Base-by-base conservation (phyloP, 1,140 invertebrate species). In the Nylanderia fulva region DNA sequence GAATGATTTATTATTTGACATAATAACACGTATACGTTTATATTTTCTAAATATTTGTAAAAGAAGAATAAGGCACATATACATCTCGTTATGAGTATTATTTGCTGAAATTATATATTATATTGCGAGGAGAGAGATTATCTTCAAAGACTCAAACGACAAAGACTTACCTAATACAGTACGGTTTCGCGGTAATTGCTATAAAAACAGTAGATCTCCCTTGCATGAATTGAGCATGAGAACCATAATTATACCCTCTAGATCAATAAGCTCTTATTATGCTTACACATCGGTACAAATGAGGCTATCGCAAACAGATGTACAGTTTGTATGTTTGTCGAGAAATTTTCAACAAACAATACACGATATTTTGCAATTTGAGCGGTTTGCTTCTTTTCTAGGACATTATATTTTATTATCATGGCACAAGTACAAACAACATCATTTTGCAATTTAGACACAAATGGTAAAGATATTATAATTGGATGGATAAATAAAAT, bases 161-260 rank as follows among this genome's bases (percentile, higher is more conserved):
- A n/a, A 33, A 52, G 68, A 54, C 52, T 72, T 71, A 54, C 52
- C 60, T 71, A 56, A 80, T 71, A 39, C 27, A n/a, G 21, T 29
- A 68, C 24, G 61, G 61, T 11, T 76, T 76, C 39, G n/a, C 52
- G 1, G 77, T 72, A 58, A 82, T 82, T 82, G 66, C 27, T 61
- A 63, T 68, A 80, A 75, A 79, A 87, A 69, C 72, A 69, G 56
- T 69, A 36, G 24, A 56, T 60, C 54, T 82, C 82, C 69, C 68
- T 74, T 74, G 60, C 64, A 74, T 80, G 54, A 45, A 68, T 63
- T 52, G 66, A 87, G 60, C 85, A 86, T 66, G 56, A 48, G 45
- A 88, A 88, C 75, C 52, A 77, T 90, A 90, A 90, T 90, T 90
- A 77, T 86, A 76, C 77, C 54, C 82, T 86, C 84, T 90, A 88